Base-by-base conservation (phyloP, 2,113 vertebrate genomes). In the Triplophysa dalaica region DNA sequence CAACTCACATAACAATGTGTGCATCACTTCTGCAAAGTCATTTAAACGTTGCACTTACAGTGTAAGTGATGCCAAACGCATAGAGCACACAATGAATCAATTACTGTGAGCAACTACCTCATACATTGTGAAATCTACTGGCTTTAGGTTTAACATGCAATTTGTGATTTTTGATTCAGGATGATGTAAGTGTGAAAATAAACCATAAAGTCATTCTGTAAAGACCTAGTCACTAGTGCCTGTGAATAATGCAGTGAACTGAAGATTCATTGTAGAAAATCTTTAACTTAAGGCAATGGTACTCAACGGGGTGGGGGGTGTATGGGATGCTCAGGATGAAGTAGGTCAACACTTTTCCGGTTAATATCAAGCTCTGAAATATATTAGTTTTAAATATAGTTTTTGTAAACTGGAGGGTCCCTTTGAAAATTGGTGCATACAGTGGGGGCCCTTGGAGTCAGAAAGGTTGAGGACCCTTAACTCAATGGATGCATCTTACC, bases 1-100 rank as follows among this genome's bases (percentile, higher is more conserved):
- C 29, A 58, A 6, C 17, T 19, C 26, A 14, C n/a, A 58, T 21
- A 22, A 9, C 14, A 24, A 12, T 7, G 24, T 24, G 38, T 62
- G 8, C 58, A 62, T 62, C 7, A n/a, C 21, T 75, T 6, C 45
- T 70, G 14, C n/a, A 21, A 24, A 16, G 14, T 33, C 58, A n/a
- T 2, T 61, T 45, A 41, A 52, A 56, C n/a, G 6, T n/a, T 56
- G 54, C 19, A 56, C 21, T 56, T n/a, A 56, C 19, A 72, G 16
- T 38, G 60, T 79, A 17, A 52, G 22, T 13, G 10, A 77, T 8
- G 19, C 56, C n/a, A 26, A n/a, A 19, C n/a, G 70, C 62, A 41
- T 4, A 22, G 19, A 67, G 8, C 52, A 75, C 70, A 79, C 3
- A 21, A 48, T 33, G 43, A 79, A 82, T n/a, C 5, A 22, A 74